Base-by-base conservation (phyloP, 2,113 vertebrate genomes). In the Acrocephalus arundinaceus region DNA sequence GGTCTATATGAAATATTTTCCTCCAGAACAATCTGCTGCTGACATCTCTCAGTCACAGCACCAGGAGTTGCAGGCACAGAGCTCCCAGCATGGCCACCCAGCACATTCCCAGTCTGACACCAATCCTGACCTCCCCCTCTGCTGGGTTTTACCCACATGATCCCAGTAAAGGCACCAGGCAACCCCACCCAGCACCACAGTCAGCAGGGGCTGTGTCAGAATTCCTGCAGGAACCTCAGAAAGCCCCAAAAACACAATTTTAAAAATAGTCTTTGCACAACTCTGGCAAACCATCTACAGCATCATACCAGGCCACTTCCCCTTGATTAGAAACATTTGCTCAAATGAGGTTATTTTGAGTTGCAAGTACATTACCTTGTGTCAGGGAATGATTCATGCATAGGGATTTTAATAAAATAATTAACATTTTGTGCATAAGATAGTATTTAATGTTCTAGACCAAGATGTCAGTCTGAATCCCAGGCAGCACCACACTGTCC, bases 321-420 rank as follows among this genome's bases (percentile, higher is more conserved):
- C 45, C 67, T 79, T 76, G 87, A 83, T 91, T 57, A 79, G 58
- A 87, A 83, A 77, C 46, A 59, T 77, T 85, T 51, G 67, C 78
- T 86, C 85, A 63, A 93, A 80, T 15, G 7, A 82, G 59, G n/a
- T 73, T 91, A 70, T 95, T 95, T 57, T 62, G 58, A 91, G 55
- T 37, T 77, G 43, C 33, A 83, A 91, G 54, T 66, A 54, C 35
- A 5, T 67, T 66, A 90, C 67, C 71, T 77, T 43, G 63, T 23
- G 19, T 55, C 87, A 66, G 55, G 14, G 63, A 76, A 73, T 73
- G 72, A 93, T 20, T 71, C 71, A 83, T 13, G 58, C 54, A 20
- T 1, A 13, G 20, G 58, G 41, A 79, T 76, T 91, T 91, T 82
- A 72, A 72, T 63, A 61, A 71, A 83, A 73, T 63, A 18, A 15